Conservation (phyloP, 2,113 vertebrate genomes). For the Brachypodius melanocephalos region DNA sequence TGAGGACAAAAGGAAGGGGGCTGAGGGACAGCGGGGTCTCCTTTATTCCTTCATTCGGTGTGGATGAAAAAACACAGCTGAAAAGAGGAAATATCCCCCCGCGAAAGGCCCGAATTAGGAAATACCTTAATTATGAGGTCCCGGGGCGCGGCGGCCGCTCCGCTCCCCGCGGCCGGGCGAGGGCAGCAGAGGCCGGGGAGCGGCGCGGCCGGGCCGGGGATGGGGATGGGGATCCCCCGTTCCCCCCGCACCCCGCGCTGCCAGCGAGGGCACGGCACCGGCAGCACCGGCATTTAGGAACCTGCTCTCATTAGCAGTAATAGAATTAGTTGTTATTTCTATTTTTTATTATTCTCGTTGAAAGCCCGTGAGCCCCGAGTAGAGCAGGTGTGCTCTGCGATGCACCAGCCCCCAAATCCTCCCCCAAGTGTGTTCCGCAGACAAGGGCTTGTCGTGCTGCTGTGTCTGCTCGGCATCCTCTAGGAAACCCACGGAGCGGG, state of each 20-base stretch:
- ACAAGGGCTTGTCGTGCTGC: not conserved
- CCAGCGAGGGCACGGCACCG: not conserved
- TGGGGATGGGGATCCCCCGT: not conserved
- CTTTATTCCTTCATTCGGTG: fast-evolving
- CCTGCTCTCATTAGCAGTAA: not conserved
- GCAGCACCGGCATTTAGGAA: not conserved
- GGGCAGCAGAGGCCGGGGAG: constrained; percentile 35
- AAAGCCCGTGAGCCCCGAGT: no score
- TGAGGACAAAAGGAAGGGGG: no score
- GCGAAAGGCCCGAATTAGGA: not conserved
- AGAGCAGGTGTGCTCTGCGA: not conserved
- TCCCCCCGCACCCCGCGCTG: not conserved
- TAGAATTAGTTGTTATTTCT: not conserved
- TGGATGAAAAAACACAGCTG: not conserved
- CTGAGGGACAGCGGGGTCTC: no score
- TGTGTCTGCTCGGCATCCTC: not conserved
- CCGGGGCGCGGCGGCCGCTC: not conserved
- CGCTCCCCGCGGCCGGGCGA: not conserved
- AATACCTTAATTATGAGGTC: not conserved
- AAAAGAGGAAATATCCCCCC: not conserved
- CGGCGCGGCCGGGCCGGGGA: not conserved
- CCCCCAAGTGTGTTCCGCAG: not conserved
- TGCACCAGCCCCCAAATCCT: not conserved
- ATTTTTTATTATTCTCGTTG: not conserved
- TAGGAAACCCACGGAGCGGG: fast-evolving